Base-by-base conservation (phyloP, 2,113 vertebrate genomes). In the Actenoides lindsayi region DNA sequence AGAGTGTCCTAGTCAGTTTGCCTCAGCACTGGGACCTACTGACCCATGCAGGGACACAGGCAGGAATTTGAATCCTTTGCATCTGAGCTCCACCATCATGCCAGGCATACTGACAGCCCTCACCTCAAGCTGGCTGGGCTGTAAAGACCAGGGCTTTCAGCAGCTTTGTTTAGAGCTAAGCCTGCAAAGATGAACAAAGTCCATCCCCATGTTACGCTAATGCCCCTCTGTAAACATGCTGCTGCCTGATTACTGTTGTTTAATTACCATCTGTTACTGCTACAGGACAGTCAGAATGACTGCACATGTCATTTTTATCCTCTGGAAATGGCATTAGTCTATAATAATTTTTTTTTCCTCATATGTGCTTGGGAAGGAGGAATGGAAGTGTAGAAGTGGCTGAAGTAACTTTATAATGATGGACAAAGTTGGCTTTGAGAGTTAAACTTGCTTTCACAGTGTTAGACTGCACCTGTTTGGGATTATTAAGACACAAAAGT, bases 181-280 rank as follows among this genome's bases (percentile, higher is more conserved):
- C 37, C 60, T 81, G 63, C 64, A 70, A 73, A 86, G 5, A 62
- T 20, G 53, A 74, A 46, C 39, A 10, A 69, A 82, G 69, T 28
- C 56, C 27, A 37, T 10, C 8, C 37, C 19, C 41, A n/a, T 10
- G 20, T 60, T 70, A 67, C n/a, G 67, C 37, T 81, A 63, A 81
- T 57, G 68, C 6, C 35, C 31, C 17, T 17, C 82, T 83, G 56
- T 67, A 85, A 88, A 59, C 30, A n/a, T 25, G 75, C 39, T 79
- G 28, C 70, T 82, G 42, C 42, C 70, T 68, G 35, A 75, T 92
- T 82, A 30, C 57, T 85, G 51, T 70, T 2, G 1, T 50, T 86
- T 68, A 83, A 80, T 88, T 83, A 59, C 70, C 51, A 82, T 75
- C 78, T 88, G n/a, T 50, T 79, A 46, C 57, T 68, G 71, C 53